Conservation (phyloP, 2,113 vertebrate genomes). For the Peromyscus californicus region DNA sequence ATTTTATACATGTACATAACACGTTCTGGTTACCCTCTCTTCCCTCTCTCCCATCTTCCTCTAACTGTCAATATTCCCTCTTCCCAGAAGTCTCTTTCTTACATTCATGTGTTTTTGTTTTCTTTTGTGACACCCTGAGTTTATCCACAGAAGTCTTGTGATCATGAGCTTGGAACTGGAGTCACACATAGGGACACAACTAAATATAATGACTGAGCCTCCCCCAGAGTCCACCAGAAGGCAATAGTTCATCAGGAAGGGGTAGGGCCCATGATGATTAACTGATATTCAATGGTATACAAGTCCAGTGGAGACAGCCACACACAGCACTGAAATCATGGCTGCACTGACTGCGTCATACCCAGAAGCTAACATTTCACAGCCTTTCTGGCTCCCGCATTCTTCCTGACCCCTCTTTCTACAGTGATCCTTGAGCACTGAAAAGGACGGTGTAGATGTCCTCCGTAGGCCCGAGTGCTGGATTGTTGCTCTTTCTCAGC, state of each 20-base stretch:
- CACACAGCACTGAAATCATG: background rate
- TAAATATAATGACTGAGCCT: background rate
- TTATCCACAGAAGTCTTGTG: too few relatives aligned
- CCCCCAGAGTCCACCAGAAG: background rate
- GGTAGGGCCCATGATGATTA: background rate
- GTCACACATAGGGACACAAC: background rate
- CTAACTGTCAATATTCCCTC: too few relatives aligned
- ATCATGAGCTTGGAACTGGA: background rate
- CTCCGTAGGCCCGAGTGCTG: background rate
- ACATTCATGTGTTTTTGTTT: background rate
- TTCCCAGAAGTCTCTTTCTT: background rate
- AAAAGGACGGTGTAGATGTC: background rate
- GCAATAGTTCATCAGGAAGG: background rate
- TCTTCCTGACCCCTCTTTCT: background rate
- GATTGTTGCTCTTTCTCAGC: background rate
- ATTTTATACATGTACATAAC: background rate
- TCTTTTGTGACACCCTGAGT: background rate
- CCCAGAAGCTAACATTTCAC: background rate
- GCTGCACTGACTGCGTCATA: too few relatives aligned
- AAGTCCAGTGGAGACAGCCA: background rate
- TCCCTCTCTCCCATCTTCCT: too few relatives aligned
- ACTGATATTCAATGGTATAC: too few relatives aligned
- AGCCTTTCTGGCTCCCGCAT: background rate
- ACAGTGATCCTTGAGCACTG: background rate
- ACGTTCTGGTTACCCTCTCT: background rate